A percentile compares a stretch with the other conserved stretches of the same genome.
Evolutionary conservation across 2,797 vertebrate genomes (phyloP).

Genomic region (Florisuga fusca): DNA sequence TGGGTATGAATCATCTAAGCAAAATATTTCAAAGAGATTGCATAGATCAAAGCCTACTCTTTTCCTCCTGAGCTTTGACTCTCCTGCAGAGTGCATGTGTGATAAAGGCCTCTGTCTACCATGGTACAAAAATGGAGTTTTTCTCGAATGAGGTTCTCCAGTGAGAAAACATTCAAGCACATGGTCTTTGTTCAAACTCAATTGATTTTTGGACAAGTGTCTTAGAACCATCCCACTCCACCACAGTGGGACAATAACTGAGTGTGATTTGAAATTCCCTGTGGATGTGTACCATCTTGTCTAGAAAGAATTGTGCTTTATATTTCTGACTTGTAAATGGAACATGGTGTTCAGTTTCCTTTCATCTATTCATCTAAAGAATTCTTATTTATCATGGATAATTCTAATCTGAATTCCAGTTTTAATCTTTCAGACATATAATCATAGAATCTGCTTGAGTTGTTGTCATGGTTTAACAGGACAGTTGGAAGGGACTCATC

Average conservation of each 20-base stretch:
- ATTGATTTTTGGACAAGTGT: background rate
- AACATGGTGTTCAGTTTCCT: background rate
- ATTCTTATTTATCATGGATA: constrained; percentile 4
- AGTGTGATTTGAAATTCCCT: background rate
- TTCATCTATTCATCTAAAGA: background rate
- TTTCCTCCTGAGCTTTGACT: background rate
- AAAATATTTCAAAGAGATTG: background rate
- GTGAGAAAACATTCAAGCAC: background rate
- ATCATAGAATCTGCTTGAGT: too few species aligned
- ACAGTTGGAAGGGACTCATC: too few species aligned
- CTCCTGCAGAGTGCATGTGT: background rate
- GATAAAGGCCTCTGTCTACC: background rate
- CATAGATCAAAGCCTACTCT: background rate
- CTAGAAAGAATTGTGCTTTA: background rate
- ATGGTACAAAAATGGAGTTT: background rate
- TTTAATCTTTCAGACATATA: background rate
- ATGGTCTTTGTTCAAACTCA: background rate
- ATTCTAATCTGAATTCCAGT: constrained; percentile 37
- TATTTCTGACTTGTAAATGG: background rate
- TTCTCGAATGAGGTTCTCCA: background rate
- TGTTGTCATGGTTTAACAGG: too few species aligned
- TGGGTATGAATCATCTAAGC: background rate
- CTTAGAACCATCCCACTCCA: background rate
- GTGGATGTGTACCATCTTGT: background rate
- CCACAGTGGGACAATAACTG: background rate